phyloP scores from a whole-genome alignment of 2,113 vertebrate genomes.

The Bothrops jararaca region DNA sequence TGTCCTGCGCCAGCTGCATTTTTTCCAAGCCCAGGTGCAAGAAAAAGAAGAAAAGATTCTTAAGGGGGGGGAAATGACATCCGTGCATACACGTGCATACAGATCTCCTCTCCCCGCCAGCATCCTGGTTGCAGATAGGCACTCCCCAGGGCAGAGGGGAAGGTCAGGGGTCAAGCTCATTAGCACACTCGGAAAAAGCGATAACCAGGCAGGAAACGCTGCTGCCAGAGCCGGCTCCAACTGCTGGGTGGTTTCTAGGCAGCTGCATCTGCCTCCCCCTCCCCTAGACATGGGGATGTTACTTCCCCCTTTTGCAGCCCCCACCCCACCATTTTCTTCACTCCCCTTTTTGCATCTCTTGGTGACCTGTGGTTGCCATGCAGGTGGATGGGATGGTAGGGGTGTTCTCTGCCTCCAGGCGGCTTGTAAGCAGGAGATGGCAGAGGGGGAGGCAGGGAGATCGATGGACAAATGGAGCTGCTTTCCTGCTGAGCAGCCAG shows the following conservation, averaged over 20 bases:
- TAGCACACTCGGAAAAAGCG: constrained; percentile 60
- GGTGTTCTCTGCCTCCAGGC: rapidly evolving
- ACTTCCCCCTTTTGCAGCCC: constrained; percentile 43
- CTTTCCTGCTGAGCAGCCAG: constrained; percentile 35
- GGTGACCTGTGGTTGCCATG: constrained; percentile 16
- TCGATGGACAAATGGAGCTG: no score
- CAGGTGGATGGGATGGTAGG: constrained; percentile 11
- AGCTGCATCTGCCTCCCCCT: background rate
- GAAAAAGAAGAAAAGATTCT: background rate
- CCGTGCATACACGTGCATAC: background rate
- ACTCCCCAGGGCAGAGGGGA: background rate
- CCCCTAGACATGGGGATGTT: constrained; percentile 6
- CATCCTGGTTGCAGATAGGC: constrained; percentile 40
- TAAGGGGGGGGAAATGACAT: background rate
- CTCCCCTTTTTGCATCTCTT: rapidly evolving
- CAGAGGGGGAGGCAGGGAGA: background rate
- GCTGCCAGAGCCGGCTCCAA: constrained; percentile 38
- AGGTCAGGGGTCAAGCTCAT: constrained; percentile 74
- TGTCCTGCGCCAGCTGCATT: constrained; percentile 31
- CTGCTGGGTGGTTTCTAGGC: background rate
- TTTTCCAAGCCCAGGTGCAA: constrained; percentile 1
- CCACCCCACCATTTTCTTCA: background rate
- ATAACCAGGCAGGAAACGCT: constrained; percentile 60
- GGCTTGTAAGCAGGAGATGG: background rate
- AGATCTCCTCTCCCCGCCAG: background rate